Evolutionary conservation across 2,113 vertebrate species (phyloP), one percentile per base, ranked within the genome.

Genomic region (Leptobrachium leishanense): DNA sequence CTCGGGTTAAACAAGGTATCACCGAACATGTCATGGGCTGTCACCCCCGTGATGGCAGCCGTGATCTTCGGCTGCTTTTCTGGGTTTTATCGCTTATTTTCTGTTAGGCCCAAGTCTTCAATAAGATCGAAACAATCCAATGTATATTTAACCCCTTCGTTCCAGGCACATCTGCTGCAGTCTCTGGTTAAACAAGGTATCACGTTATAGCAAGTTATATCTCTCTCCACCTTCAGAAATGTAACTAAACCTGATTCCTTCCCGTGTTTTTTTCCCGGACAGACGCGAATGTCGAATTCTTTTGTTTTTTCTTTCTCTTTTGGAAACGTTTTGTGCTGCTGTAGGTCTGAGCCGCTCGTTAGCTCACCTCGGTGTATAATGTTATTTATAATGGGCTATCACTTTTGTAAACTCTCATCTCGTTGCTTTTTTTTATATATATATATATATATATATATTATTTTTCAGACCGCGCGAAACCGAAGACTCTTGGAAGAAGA

Each of bases 401-500:
- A 74, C 50, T 74, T 66, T 59, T 74, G 66, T 68, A 73, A 65
- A 81, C 53, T 81, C 40, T 68, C 64, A 50, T 31, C 20, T 79
- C 39, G 67, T 66, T 72, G 1, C 20, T 31, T 31, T 31, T 31
- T 31, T 31, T 1, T 31, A 31, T 31, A 31, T 31, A 31, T 31
- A 31, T 31, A 31, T 54, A 20, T 31, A n/a, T 79, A 72, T 64
- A 5, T 50, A 8, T 54, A 20, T 31, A n/a, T 79, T 79, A 41
- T 46, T 46, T 64, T 80, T 74, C n/a, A 74, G 40, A 74, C 64
- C 73, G 39, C 68, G 74, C 54, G 71, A 68, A 81, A 81, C 78
- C 77, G 66, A 79, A 79, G 54, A 79, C 77, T 72, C 69, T 62
- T 43, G 72, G 50, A 50, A 81, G 78, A 74, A 81, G 71, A 68